A percentile compares a stretch with the other conserved stretches of the same genome.
Conservation (phyloP, 2,888 invertebrate species). For the Lordiphosa andalusiaca region DNA sequence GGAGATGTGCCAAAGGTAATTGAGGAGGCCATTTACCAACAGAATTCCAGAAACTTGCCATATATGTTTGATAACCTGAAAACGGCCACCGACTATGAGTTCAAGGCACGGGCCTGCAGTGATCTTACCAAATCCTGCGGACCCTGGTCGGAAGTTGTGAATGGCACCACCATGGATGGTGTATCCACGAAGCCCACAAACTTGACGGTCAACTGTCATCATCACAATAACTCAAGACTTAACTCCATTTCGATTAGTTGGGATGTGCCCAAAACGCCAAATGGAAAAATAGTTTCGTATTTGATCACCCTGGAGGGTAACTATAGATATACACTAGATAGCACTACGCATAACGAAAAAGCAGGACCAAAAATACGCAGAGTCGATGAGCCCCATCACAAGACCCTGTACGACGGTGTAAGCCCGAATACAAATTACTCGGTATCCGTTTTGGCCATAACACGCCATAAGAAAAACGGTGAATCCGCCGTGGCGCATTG, state of each 20-base stretch:
- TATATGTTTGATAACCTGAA: constrained; percentile 89
- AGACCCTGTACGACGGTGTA: constrained; percentile 84
- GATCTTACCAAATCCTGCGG: constrained; percentile 89
- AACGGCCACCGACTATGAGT: constrained; percentile 90
- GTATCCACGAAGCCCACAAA: constrained; percentile 87
- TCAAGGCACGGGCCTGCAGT: constrained; percentile 90
- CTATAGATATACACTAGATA: constrained; percentile 82
- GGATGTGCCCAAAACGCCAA: constrained; percentile 87
- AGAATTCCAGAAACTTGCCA: constrained; percentile 84
- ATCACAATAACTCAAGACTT: constrained; percentile 81
- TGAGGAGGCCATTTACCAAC: constrained; percentile 84
- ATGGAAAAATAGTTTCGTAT: constrained; percentile 90
- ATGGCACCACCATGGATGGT: constrained; percentile 92
- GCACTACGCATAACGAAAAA: constrained; percentile 81
- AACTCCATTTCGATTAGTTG: constrained; percentile 87
- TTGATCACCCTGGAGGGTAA: constrained; percentile 84
- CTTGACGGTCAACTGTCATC: constrained; percentile 85
- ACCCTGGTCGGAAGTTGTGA: constrained; percentile 87
- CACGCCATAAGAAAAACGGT: constrained; percentile 87
- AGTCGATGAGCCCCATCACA: constrained; percentile 82
- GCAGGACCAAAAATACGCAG: constrained; percentile 84
- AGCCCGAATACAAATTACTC: constrained; percentile 92
- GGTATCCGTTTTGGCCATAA: constrained; percentile 88
- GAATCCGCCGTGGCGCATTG: constrained; percentile 85
- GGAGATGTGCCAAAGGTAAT: constrained; percentile 81